A percentile compares a stretch with the other conserved stretches of the same genome.
phyloP scores from a whole-genome alignment of 1,140 invertebrate species.

The Bursaphelenchus mucronatus region DNA sequence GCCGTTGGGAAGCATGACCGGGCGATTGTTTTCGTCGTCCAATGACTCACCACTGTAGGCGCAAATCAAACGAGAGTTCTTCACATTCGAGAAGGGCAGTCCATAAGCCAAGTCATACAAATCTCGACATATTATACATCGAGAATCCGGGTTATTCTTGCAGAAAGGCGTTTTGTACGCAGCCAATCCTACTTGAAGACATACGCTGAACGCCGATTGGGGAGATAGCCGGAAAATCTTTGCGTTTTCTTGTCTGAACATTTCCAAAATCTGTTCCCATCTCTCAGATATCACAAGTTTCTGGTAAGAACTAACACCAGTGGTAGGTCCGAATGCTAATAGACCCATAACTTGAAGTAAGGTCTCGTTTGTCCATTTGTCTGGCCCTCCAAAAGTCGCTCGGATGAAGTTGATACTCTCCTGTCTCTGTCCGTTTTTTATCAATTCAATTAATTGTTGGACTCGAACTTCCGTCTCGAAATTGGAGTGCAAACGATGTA shows the following conservation, averaged over 20 bases:
- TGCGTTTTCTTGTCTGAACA: conserved; percentile 42
- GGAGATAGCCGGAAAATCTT: conserved; percentile 68
- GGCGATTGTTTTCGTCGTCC: conserved; percentile 87
- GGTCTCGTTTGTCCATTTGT: conserved; percentile 26
- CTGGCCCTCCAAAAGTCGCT: conserved; percentile 25
- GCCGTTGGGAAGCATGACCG: conserved; percentile 95
- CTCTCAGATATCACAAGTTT: conserved; percentile 43
- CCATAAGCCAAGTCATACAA: conserved; percentile 78
- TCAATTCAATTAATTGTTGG: conserved; percentile 89
- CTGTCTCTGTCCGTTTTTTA: conserved; percentile 76
- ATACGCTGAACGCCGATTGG: conserved; percentile 83
- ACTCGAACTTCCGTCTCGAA: conserved; percentile 79
- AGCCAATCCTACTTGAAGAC: conserved; percentile 67
- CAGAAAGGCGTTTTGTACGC: conserved; percentile 47
- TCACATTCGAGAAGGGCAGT: conserved; percentile 90
- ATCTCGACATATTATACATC: conserved; percentile 87
- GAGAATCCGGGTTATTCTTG: conserved; percentile 32
- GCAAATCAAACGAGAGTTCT: conserved; percentile 72
- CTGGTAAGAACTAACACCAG: conserved; percentile 28
- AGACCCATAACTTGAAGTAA: conserved; percentile 18
- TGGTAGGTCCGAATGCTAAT: conserved; percentile 23
- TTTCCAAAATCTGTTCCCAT: conserved; percentile 31
- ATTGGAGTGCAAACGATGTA: conserved; percentile 73
- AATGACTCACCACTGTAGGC: conserved; percentile 82
- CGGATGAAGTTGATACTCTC: conserved; percentile 74